Evolutionary conservation across 2,797 vertebrate genomes (phyloP).

Genomic region (Rhabdophis nuchalis): DNA sequence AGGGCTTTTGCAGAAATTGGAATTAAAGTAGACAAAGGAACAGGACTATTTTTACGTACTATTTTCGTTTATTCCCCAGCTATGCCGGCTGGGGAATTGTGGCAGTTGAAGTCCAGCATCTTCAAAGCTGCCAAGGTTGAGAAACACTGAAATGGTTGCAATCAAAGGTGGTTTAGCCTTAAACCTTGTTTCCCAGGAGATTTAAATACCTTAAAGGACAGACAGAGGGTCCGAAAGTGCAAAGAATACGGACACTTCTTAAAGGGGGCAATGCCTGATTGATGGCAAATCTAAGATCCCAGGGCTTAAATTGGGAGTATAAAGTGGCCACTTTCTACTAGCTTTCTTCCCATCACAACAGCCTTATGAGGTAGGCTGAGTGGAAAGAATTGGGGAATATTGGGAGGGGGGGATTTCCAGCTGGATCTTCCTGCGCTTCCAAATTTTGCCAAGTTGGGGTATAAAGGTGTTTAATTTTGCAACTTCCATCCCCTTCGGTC

Average conservation of each 20-base stretch:
- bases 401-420: background rate
- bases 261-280: background rate
- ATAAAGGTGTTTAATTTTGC: background rate
- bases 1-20: background rate
- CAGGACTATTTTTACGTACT: background rate
- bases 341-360: background rate
- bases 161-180: background rate
- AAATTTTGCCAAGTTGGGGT: background rate
- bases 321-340: background rate
- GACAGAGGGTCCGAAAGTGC: background rate
- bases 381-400: background rate
- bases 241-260: background rate
- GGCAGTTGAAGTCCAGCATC: background rate
- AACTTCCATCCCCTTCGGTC: background rate
- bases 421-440: background rate
- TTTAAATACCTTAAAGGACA: background rate
- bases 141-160: background rate
- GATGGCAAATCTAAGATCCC: background rate
- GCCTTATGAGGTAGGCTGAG: background rate
- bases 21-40: background rate
- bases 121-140: background rate
- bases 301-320: background rate
- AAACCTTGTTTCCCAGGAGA: background rate
- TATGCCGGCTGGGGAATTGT: background rate
- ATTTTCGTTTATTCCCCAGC: background rate